Evolutionary conservation across 2,888 invertebrate genomes (phyloP).

Genomic region (Ochlodes sylvanus): DNA sequence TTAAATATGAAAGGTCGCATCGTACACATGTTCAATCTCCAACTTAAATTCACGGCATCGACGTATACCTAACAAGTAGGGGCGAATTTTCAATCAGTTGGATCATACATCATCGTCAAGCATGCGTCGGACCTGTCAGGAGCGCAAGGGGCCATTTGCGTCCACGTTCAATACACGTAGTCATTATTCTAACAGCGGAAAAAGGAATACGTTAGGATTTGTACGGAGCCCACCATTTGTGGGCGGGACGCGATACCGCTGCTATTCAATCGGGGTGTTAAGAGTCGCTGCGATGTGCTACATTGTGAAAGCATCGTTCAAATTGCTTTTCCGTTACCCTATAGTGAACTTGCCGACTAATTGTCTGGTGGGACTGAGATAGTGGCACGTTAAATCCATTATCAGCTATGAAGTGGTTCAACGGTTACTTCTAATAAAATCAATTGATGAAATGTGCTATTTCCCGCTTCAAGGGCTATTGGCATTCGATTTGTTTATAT

Average conservation of each 20-base stretch:
- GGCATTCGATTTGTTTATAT: not conserved
- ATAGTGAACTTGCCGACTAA: slow-evolving; percentile 27
- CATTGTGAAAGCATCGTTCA: slow-evolving; percentile 35
- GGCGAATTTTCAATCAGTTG: slow-evolving; percentile 43
- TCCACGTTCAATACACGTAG: slow-evolving; percentile 45
- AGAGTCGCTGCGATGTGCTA: slow-evolving; percentile 32
- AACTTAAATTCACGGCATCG: not conserved
- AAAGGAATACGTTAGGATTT: slow-evolving; percentile 39
- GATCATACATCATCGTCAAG: slow-evolving; percentile 61
- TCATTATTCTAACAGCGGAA: slow-evolving; percentile 48
- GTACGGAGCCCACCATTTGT: slow-evolving; percentile 29
- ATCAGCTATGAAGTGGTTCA: not conserved
- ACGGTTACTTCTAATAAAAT: not conserved
- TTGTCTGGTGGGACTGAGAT: slow-evolving; percentile 16
- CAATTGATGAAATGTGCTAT: not conserved
- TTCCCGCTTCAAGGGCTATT: not conserved
- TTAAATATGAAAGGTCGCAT: no score
- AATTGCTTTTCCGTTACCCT: slow-evolving; percentile 35
- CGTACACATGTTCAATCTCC: no score
- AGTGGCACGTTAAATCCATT: slow-evolving; percentile 23
- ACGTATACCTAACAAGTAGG: not conserved
- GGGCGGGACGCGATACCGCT: slow-evolving; percentile 32
- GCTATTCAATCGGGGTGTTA: slow-evolving; percentile 36
- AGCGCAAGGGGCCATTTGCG: slow-evolving; percentile 57
- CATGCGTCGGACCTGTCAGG: slow-evolving; percentile 37